Evolutionary conservation across 2,113 vertebrate species (phyloP).

Genomic region (Glaucomys volans): DNA sequence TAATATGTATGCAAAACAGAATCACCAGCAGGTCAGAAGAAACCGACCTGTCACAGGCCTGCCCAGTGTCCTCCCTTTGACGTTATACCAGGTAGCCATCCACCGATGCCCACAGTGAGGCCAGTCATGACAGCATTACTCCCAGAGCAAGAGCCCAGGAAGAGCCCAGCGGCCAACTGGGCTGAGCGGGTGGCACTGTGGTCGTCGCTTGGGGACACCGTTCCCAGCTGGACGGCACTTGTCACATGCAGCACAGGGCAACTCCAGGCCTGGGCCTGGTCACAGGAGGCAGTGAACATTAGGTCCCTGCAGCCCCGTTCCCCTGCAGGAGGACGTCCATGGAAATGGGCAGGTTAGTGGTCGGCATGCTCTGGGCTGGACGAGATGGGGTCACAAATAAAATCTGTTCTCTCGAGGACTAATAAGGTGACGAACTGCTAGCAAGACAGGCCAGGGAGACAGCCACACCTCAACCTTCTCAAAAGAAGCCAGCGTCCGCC

Average conservation of each 20-base stretch:
- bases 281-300: too few species aligned
- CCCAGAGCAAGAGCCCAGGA: neutral
- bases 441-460: neutral
- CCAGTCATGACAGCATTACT: neutral
- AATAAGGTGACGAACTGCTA: neutral
- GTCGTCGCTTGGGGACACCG: too few species aligned
- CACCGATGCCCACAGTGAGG: too few species aligned
- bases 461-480: neutral
- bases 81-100: neutral
- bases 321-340: neutral
- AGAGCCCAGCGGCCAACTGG: neutral
- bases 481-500: neutral
- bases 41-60: too few species aligned
- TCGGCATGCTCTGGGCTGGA: neutral
- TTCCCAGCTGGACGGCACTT: too few species aligned
- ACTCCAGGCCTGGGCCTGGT: too few species aligned
- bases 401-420: too few species aligned
- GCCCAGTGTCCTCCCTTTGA: neutral
- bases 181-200: neutral
- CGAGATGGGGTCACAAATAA: accelerated
- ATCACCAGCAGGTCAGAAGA: neutral
- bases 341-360: neutral
- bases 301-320: neutral
- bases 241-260: too few species aligned
- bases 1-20: accelerated